These are phyloP conservation scores for Ornithorhynchus anatinus DNA, from an alignment of 2,113 vertebrate species.

Conservation along the genomic window DNA sequence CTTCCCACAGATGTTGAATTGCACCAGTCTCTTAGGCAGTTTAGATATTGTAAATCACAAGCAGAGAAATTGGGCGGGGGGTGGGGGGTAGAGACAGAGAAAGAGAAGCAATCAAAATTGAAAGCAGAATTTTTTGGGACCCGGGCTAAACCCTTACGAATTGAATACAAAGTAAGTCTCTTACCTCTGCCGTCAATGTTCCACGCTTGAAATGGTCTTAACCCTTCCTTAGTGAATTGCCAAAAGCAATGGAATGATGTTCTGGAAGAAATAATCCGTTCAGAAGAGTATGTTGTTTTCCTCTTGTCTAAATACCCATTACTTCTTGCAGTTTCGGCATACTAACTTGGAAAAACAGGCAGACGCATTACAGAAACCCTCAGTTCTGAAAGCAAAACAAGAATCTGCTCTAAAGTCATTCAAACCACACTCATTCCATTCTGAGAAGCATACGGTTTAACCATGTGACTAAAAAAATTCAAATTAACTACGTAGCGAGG, in stretches of 20 bases:
- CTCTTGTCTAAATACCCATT: neutral
- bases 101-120: too few relatives aligned
- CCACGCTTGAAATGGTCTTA: constrained; percentile 13
- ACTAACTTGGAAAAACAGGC: neutral
- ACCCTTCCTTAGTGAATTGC: constrained; percentile 1
- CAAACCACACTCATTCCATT: constrained; percentile 57
- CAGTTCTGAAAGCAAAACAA: constrained; percentile 41
- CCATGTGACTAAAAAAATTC: constrained; percentile 61
- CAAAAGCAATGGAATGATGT: constrained; percentile 29
- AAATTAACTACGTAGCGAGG: constrained; percentile 28
- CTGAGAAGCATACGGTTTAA: constrained; percentile 52
- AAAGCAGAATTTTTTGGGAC: neutral
- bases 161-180: constrained; percentile 32
- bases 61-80: neutral
- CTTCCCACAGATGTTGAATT: neutral
- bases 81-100: too few relatives aligned
- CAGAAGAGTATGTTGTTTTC: constrained; percentile 5
- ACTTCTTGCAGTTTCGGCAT: constrained; percentile 10
- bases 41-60: neutral
- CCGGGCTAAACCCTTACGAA: constrained; percentile 3
- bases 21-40: neutral
- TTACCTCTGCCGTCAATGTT: constrained; percentile 48
- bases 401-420: constrained; percentile 49
- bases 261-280: constrained; percentile 33
- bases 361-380: constrained; percentile 17